Evolutionary conservation across 2,888 invertebrate genomes (phyloP).

Genomic region (Drosophila heteroneura): DNA sequence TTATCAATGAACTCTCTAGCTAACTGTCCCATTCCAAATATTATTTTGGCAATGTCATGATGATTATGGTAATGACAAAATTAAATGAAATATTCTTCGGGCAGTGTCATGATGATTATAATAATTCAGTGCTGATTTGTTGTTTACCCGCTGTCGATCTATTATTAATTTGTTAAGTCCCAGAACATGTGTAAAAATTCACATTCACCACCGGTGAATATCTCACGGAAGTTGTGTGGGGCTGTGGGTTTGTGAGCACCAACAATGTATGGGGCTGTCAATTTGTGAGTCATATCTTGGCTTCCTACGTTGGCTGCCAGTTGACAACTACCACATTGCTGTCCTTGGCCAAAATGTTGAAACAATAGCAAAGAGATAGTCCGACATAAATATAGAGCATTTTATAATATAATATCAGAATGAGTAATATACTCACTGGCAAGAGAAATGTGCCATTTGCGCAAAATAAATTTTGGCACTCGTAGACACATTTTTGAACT

Average conservation of each 20-base stretch:
- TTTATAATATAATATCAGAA: background rate
- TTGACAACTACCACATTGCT: constrained; percentile 29
- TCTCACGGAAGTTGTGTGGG: constrained; percentile 11
- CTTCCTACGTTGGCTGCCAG: constrained; percentile 5
- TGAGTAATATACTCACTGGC: constrained; percentile 10
- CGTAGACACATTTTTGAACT: constrained; percentile 45
- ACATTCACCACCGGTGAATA: constrained; percentile 29
- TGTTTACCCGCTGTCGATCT: constrained; percentile 36
- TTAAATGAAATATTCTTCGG: constrained; percentile 13
- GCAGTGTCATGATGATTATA: constrained; percentile 24
- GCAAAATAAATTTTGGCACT: constrained; percentile 17
- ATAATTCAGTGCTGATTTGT: constrained; percentile 16
- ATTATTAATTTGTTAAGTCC: constrained; percentile 59
- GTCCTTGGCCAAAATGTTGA: constrained; percentile 18
- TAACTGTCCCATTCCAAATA: constrained; percentile 19
- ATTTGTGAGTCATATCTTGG: constrained; percentile 11
- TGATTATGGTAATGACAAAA: background rate
- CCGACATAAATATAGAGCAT: background rate
- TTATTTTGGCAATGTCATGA: constrained; percentile 32
- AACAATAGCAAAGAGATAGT: constrained; percentile 7
- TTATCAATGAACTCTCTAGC: constrained; percentile 45
- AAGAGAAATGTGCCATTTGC: constrained; percentile 27
- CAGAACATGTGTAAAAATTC: constrained; percentile 62
- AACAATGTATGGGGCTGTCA: constrained; percentile 23
- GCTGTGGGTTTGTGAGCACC: background rate